Evolutionary conservation across 2,888 invertebrate genomes (phyloP).

Genomic region (Pterostichus madidus): DNA sequence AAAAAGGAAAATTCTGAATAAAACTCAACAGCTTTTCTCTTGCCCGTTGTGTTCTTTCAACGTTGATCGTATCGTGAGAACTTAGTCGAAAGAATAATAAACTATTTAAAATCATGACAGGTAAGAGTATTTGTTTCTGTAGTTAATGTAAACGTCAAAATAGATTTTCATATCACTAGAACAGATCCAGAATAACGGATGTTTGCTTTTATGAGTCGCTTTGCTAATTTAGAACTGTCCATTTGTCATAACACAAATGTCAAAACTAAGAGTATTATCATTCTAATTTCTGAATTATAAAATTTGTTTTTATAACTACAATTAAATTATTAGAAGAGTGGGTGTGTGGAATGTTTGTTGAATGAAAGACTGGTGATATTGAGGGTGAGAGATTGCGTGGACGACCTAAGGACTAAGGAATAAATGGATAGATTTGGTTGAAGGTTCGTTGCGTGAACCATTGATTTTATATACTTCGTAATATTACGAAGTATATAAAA

Average conservation of each 20-base stretch:
- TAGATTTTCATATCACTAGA: constrained; percentile 26
- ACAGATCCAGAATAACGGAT: constrained; percentile 39
- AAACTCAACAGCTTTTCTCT: constrained; percentile 11
- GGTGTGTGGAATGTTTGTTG: too few relatives aligned
- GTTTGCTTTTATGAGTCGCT: not conserved
- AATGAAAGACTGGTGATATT: too few relatives aligned
- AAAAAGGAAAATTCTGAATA: constrained; percentile 9
- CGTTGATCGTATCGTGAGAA: constrained; percentile 43
- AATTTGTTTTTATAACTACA: not conserved
- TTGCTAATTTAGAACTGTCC: constrained; percentile 16
- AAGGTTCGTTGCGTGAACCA: too few relatives aligned
- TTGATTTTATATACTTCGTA: too few relatives aligned
- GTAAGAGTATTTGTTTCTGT: constrained; percentile 39
- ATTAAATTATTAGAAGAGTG: too few relatives aligned
- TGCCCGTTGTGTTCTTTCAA: constrained; percentile 10
- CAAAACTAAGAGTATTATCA: constrained; percentile 7
- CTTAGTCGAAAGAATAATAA: constrained; percentile 27
- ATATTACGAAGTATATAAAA: too few relatives aligned
- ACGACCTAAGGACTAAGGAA: too few relatives aligned
- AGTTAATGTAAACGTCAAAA: constrained; percentile 54
- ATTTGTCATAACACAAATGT: constrained; percentile 27
- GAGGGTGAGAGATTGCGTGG: too few relatives aligned
- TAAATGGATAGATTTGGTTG: too few relatives aligned
- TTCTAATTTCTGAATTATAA: constrained; percentile 28
- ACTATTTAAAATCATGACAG: constrained; percentile 27